These are phyloP conservation scores for Mastomys natalensis DNA, from an alignment of 2,113 vertebrate species.

Conservation along the genomic window DNA sequence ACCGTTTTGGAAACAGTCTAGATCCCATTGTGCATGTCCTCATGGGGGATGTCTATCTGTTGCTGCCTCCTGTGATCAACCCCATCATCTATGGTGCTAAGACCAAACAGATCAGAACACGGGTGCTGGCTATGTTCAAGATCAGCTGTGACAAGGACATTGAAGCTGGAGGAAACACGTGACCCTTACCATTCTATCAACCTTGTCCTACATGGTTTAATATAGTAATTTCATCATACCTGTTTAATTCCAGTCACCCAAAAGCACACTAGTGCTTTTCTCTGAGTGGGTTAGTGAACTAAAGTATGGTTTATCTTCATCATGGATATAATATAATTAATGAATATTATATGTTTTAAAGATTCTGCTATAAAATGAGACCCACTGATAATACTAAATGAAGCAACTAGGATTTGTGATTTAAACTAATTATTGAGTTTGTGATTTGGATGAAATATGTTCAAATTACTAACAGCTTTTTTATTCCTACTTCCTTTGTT, in stretches of 20 bases:
- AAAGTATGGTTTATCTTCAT: neutral
- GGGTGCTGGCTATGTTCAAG: constrained; percentile 77
- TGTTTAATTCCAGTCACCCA: neutral
- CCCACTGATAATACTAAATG: neutral
- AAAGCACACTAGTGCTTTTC: neutral
- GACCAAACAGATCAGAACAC: constrained; percentile 78
- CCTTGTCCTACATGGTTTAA: neutral
- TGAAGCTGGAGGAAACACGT: constrained; percentile 20
- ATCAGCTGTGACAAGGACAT: constrained; percentile 70
- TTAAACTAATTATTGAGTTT: constrained; percentile 35
- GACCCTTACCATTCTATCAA: neutral
- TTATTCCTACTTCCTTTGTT: constrained; percentile 11
- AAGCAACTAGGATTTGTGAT: neutral
- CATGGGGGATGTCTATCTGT: constrained; percentile 81
- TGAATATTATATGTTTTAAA: constrained; percentile 27
- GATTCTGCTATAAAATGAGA: constrained; percentile 37
- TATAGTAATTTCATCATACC: neutral
- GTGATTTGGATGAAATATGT: constrained; percentile 20
- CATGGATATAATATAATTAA: constrained; percentile 1
- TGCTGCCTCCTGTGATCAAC: constrained; percentile 82
- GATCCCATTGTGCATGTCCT: constrained; percentile 72
- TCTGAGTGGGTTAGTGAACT: neutral
- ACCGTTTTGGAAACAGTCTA: constrained; percentile 80
- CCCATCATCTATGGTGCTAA: constrained; percentile 82
- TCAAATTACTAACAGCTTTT: constrained; percentile 29